phyloP scores from a whole-genome alignment of 2,888 invertebrate species.

The Apocheima hispidaria region DNA sequence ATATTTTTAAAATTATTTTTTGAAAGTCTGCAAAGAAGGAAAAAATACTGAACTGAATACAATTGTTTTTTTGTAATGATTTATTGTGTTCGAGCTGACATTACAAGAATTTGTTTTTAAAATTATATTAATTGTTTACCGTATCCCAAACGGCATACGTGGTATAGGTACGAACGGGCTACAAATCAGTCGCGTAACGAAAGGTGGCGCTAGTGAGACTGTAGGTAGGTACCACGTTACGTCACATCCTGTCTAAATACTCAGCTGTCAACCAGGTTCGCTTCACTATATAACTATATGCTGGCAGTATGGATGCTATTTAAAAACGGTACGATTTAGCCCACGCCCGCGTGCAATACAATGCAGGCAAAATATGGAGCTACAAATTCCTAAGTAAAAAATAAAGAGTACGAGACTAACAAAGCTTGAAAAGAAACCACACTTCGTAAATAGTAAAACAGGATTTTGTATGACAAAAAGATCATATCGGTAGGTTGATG shows the following conservation, averaged over 20 bases:
- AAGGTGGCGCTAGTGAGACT: constrained; percentile 46
- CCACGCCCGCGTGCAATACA: neutral
- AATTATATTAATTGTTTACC: constrained; percentile 33
- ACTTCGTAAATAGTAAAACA: too few species aligned
- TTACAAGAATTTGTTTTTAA: constrained; percentile 3
- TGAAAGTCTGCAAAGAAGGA: neutral
- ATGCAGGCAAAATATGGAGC: neutral
- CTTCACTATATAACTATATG: constrained; percentile 5
- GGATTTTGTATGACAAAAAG: too few species aligned
- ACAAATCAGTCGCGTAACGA: constrained; percentile 41
- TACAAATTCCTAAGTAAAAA: neutral
- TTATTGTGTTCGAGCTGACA: constrained; percentile 10
- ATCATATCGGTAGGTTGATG: too few species aligned
- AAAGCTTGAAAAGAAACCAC: too few species aligned
- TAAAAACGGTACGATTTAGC: neutral
- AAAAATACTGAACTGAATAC: neutral
- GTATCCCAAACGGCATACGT: constrained; percentile 39
- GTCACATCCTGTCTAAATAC: constrained; percentile 2
- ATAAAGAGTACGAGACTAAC: too few species aligned
- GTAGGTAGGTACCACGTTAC: constrained; percentile 43
- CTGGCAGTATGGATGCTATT: constrained; percentile 18
- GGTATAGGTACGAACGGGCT: constrained; percentile 43
- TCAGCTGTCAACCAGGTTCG: constrained; percentile 3
- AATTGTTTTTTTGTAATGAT: neutral
- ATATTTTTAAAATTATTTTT: neutral